Evolutionary conservation across 2,113 vertebrate species (phyloP), one percentile per base, ranked within the genome.

Genomic region (Myotis davidii): DNA sequence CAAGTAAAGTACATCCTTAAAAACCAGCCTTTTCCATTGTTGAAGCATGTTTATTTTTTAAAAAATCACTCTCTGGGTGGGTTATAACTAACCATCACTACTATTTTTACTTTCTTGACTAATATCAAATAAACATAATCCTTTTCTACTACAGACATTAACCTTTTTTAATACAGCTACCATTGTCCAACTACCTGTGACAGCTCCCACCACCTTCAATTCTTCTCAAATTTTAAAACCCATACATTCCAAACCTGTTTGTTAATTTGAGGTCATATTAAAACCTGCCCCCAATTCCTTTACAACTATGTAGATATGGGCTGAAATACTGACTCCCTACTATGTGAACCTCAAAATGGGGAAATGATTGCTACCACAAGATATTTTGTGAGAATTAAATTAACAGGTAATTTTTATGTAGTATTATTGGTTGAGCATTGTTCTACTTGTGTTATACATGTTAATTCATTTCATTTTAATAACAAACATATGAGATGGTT

Each of bases 301-400:
- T 93, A 34, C 6, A 95, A 85, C 52, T 39, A 74, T 65, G 52
- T 16, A 81, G 56, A 69, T 4, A 11, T 85, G 42, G 5, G 29
- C 85, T 85, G 23, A 85, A 32, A 69, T 84, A 45, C 16, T 81
- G 12, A 6, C 45, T 88, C 29, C 34, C 56, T 81, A 52, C 16
- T 88, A 37, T 82, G 29, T 84, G 32, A 77, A 20, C 9, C 94
- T 23, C 52, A 65, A 85, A 90, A 88, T 88, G 50, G 16, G 13
- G 4, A 1, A 94, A 87, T 69, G 23, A n/a, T 87, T 90, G 5
- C 64, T 70, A 54, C 12, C 23, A 70, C 21, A 78, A 37, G 12
- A 90, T 42, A 77, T 84, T 83, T 64, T 84, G 9, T 64, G 76
- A 94, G 10, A 90, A 50, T 81, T 83, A 87, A 95, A 78, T 59